A percentile compares a stretch with the other conserved stretches of the same genome.
Evolutionary conservation across 2,113 vertebrate species (phyloP).

Genomic region (Pardalotus punctatus): DNA sequence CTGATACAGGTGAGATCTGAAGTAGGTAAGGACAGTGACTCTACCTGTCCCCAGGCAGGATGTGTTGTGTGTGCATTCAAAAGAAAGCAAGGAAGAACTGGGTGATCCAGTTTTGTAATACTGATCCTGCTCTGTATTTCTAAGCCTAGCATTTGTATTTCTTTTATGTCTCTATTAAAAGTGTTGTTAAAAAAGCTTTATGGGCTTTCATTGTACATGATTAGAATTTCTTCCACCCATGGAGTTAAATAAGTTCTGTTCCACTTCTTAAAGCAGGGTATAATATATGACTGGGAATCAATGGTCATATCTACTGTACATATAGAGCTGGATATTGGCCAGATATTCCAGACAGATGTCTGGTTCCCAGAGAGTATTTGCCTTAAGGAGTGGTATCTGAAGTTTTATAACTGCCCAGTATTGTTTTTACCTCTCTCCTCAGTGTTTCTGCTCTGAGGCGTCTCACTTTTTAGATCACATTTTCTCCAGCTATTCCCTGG

Average conservation of each 20-base stretch:
- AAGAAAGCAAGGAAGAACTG: neutral
- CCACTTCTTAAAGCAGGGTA: neutral
- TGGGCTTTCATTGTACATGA: neutral
- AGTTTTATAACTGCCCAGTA: neutral
- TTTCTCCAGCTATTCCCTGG: neutral
- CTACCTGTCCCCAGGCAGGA: neutral
- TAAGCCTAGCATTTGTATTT: neutral
- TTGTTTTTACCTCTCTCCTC: neutral
- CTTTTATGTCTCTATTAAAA: neutral
- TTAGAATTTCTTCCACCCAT: neutral
- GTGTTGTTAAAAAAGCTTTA: neutral
- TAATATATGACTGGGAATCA: slow-evolving; percentile 30
- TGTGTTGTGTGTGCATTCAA: neutral
- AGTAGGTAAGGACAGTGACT: neutral
- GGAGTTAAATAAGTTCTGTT: neutral
- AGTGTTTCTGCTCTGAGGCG: neutral
- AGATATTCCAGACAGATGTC: slow-evolving; percentile 41
- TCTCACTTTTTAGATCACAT: neutral
- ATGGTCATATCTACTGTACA: slow-evolving; percentile 27
- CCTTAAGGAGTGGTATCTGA: neutral
- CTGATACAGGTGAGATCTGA: neutral
- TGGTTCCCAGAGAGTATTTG: slow-evolving; percentile 28
- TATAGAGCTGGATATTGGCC: neutral
- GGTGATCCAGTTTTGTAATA: neutral
- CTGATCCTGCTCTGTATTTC: neutral